Conservation (phyloP, 1,140 invertebrate genomes). For the Araneus ventricosus region DNA sequence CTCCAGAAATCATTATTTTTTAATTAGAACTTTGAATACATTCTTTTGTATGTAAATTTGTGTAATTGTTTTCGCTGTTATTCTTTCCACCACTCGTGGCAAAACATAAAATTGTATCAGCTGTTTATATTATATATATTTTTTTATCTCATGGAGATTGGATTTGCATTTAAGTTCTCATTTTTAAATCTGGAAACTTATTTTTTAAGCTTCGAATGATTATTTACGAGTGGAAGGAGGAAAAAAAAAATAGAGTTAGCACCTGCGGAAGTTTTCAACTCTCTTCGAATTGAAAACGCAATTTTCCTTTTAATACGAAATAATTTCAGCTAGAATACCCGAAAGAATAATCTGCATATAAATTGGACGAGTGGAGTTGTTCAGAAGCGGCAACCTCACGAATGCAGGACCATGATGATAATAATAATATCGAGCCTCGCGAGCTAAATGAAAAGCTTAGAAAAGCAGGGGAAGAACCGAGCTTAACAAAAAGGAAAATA, state of each 20-base stretch:
- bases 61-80: neutral
- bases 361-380: slow-evolving; percentile 52
- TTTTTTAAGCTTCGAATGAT: neutral
- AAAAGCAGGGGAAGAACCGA: neutral
- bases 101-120: neutral
- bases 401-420: slow-evolving; percentile 4
- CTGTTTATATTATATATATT: neutral
- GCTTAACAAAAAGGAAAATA: slow-evolving; percentile 30
- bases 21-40: neutral
- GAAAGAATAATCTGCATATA: slow-evolving; percentile 71
- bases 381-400: slow-evolving; percentile 27
- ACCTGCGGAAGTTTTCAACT: slow-evolving; percentile 1
- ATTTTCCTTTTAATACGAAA: slow-evolving; percentile 33
- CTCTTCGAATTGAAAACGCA: slow-evolving; percentile 35
- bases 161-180: neutral
- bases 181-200: neutral
- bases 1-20: neutral
- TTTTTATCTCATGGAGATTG: neutral
- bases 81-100: neutral
- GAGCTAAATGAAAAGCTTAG: slow-evolving; percentile 52
- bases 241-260: neutral
- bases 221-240: neutral
- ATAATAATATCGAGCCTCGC: slow-evolving; percentile 38
- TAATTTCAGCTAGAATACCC: slow-evolving; percentile 8
- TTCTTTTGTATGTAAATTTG: neutral